Evolutionary conservation across 2,113 vertebrate genomes (phyloP).

Genomic region (Pseudorhombus dupliciocellatus): DNA sequence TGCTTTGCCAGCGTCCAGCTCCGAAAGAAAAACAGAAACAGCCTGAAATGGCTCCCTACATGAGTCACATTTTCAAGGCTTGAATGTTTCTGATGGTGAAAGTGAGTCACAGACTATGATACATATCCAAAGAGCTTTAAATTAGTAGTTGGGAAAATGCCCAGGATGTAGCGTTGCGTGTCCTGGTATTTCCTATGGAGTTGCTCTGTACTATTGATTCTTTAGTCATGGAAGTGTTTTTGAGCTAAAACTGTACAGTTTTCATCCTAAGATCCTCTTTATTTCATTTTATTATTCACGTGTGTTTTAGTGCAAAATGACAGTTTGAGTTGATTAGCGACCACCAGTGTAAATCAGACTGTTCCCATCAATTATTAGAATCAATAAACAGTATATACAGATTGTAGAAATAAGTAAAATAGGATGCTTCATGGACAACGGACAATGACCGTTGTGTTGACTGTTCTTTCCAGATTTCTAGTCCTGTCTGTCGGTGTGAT

Average conservation of each 20-base stretch:
- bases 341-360: no score
- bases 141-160: not conserved
- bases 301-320: no score
- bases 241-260: not conserved
- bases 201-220: not conserved
- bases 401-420: no score
- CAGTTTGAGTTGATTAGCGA: no score
- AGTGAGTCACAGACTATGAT: conserved; percentile 17
- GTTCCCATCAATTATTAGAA: no score
- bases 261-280: not conserved
- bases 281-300: no score
- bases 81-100: conserved; percentile 36
- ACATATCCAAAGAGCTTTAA: conserved; percentile 5
- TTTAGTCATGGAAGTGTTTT: not conserved
- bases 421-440: no score
- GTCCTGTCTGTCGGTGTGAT: conserved; percentile 31
- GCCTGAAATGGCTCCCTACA: not conserved
- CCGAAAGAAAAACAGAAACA: not conserved
- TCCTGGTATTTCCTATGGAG: not conserved
- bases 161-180: not conserved
- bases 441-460: not conserved
- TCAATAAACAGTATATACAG: no score
- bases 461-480: not conserved
- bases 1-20: not conserved
- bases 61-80: not conserved